Evolutionary conservation across 2,797 vertebrate species (phyloP).

Genomic region (Salmo trutta): DNA sequence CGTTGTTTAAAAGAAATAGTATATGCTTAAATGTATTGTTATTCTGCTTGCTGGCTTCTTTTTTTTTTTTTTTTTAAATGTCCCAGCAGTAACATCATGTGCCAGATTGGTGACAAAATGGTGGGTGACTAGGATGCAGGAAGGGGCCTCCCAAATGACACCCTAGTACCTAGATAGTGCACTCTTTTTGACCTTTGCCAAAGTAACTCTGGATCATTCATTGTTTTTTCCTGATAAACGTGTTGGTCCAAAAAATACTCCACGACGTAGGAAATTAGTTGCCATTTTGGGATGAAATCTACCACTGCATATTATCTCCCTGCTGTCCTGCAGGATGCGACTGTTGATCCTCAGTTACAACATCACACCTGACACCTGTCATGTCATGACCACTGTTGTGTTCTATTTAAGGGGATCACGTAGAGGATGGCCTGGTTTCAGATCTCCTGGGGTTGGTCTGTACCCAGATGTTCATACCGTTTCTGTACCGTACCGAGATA

Average conservation of each 20-base stretch:
- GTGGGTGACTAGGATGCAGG: slow-evolving; percentile 27
- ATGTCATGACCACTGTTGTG: neutral
- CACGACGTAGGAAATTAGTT: neutral
- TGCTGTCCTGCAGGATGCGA: neutral
- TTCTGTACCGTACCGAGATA: too few species aligned
- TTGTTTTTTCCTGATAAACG: neutral
- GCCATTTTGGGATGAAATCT: neutral
- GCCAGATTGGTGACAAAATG: slow-evolving; percentile 36
- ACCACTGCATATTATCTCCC: neutral
- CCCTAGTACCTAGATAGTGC: neutral
- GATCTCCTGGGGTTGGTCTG: too few species aligned
- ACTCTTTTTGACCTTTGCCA: neutral
- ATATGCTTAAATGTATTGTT: slow-evolving; percentile 33
- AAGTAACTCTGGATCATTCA: neutral
- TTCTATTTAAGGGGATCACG: neutral
- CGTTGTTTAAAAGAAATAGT: slow-evolving; percentile 58
- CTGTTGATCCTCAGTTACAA: neutral
- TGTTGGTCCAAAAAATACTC: neutral
- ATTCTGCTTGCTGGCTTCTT: slow-evolving; percentile 29
- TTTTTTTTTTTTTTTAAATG: slow-evolving; percentile 9
- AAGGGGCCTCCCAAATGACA: neutral
- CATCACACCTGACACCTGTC: neutral
- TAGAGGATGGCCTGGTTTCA: neutral
- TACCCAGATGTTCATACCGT: too few species aligned
- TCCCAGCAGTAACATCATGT: slow-evolving; percentile 52